These are phyloP conservation scores for Andricus grossulariae DNA, from an alignment of 1,140 invertebrate species.

Conservation along the genomic window DNA sequence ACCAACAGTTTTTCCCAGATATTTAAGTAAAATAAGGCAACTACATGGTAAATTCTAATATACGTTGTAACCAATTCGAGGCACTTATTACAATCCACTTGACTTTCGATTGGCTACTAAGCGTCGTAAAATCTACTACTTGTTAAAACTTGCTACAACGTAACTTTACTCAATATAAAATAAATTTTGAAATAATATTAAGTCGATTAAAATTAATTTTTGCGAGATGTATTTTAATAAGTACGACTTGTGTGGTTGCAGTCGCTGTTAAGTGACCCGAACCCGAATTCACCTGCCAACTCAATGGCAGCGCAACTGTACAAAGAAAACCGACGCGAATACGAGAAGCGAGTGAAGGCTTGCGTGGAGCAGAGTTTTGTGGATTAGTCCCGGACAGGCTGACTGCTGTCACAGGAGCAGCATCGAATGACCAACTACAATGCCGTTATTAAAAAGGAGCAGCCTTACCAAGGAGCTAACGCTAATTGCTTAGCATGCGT, in stretches of 20 bases:
- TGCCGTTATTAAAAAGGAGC: conserved; percentile 65
- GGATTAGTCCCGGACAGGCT: conserved; percentile 82
- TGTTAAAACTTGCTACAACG: too few relatives aligned
- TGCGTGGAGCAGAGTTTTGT: conserved; percentile 97
- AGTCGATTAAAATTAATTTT: neutral
- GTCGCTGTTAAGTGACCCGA: conserved; percentile 96
- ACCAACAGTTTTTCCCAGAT: neutral
- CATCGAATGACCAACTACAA: conserved; percentile 63
- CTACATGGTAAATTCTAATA: too few relatives aligned
- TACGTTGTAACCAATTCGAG: too few relatives aligned
- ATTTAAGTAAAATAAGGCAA: too few relatives aligned
- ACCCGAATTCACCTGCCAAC: conserved; percentile 97
- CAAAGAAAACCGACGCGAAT: conserved; percentile 95
- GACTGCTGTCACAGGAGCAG: conserved; percentile 56
- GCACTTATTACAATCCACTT: too few relatives aligned
- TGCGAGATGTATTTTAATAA: conserved; percentile 36
- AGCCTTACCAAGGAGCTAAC: conserved; percentile 72
- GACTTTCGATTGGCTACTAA: too few relatives aligned
- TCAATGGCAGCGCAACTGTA: conserved; percentile 97
- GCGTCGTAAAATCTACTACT: too few relatives aligned
- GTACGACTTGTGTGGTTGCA: conserved; percentile 79
- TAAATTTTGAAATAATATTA: neutral
- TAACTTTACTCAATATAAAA: too few relatives aligned
- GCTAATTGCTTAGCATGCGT: conserved; percentile 68
- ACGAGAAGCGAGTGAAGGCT: conserved; percentile 97